A percentile compares a stretch with the other conserved stretches of the same genome.
Evolutionary conservation across 1,140 invertebrate species (phyloP).

Genomic region (Drosophila orosa): DNA sequence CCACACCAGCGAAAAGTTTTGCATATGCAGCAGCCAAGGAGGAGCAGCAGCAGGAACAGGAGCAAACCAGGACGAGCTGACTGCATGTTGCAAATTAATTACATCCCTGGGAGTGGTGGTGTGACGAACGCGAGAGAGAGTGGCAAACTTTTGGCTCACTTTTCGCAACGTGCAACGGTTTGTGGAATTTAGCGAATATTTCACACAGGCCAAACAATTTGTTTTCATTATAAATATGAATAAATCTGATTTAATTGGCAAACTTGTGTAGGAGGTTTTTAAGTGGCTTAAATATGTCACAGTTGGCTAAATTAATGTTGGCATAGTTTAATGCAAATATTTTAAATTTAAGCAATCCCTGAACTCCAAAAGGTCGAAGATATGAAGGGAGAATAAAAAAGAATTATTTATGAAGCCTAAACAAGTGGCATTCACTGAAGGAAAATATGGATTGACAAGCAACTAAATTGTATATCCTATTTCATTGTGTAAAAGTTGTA

Average conservation of each 20-base stretch:
- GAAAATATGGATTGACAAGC: not conserved
- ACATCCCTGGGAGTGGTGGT: conserved; percentile 25
- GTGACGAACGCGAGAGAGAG: conserved; percentile 16
- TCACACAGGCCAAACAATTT: conserved; percentile 20
- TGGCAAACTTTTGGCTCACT: conserved; percentile 29
- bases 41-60: not conserved
- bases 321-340: not conserved
- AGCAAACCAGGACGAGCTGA: not conserved
- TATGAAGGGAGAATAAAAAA: not conserved
- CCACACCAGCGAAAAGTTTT: conserved; percentile 38
- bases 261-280: conserved; percentile 8
- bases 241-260: conserved; percentile 29
- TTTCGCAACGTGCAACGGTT: conserved; percentile 4
- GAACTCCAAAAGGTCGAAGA: not conserved
- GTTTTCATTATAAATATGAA: conserved; percentile 22
- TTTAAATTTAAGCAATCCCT: not conserved
- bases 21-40: conserved; percentile 27
- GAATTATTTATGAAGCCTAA: not conserved
- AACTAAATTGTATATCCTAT: too few species aligned
- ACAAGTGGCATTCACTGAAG: not conserved
- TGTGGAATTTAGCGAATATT: conserved; percentile 15
- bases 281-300: conserved; percentile 6
- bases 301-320: conserved; percentile 8
- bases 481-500: too few species aligned
- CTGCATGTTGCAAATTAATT: conserved; percentile 50